A percentile compares a stretch with the other conserved stretches of the same genome.
phyloP scores from a whole-genome alignment of 2,113 vertebrate species.

The Zosterops hypoxanthus region DNA sequence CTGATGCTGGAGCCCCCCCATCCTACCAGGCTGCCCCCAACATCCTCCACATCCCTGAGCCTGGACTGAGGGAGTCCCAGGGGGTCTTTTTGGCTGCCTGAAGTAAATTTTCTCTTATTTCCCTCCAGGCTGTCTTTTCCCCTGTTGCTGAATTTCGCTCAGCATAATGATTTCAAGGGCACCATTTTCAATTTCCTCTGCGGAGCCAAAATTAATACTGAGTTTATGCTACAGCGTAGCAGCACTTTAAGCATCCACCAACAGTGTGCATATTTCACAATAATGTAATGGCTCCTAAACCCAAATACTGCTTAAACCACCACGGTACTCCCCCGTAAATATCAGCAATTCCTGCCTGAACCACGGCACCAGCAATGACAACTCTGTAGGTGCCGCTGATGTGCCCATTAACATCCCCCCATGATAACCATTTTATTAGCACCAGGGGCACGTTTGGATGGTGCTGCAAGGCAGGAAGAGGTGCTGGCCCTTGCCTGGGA shows the following conservation, averaged over 20 bases:
- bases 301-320: constrained; percentile 23
- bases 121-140: constrained; percentile 6
- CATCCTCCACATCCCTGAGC: not conserved
- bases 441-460: not conserved
- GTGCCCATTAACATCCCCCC: not conserved
- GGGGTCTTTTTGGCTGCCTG: not conserved
- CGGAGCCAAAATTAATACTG: constrained; percentile 48
- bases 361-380: not conserved
- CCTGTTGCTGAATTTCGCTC: not conserved
- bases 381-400: not conserved
- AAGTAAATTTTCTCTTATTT: constrained; percentile 28
- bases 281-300: constrained; percentile 49
- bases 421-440: not conserved
- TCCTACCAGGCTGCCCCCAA: not conserved
- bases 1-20: not conserved
- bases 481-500: not conserved
- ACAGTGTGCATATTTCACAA: constrained; percentile 40
- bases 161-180: constrained; percentile 26
- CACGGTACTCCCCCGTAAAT: not conserved
- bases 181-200: constrained; percentile 57
- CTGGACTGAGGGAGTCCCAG: not conserved
- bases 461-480: not conserved
- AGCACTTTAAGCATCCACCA: constrained; percentile 22
- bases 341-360: not conserved
- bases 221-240: constrained; percentile 12